Conservation (phyloP, 1,140 invertebrate species). For the roundworm (Caenorhabditis elegans) region WBcel235 BX284603.4:7280501-7281000, state of each 20-base stretch:
- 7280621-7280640: no score
- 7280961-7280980: neutral
- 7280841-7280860: neutral
- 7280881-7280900: neutral
- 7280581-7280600: no score
- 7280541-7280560: no score
- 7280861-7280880: neutral
- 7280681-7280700: slow-evolving; percentile 1
- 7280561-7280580: no score
- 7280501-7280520: no score
- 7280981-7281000: slow-evolving; percentile 15
- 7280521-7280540: no score
- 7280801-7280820: no score
- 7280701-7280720: neutral
- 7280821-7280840: neutral
- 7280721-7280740: neutral
- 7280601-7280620: no score
- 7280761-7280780: neutral
- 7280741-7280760: slow-evolving; percentile 3
- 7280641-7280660: neutral
- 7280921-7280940: neutral
- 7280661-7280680: slow-evolving; percentile 23
- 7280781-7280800: neutral
- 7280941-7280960: neutral
- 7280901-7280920: slow-evolving; percentile 6